Evolutionary conservation across 2,797 vertebrate species (phyloP), one percentile per base, ranked within the genome.

Genomic region (Pampus argenteus): DNA sequence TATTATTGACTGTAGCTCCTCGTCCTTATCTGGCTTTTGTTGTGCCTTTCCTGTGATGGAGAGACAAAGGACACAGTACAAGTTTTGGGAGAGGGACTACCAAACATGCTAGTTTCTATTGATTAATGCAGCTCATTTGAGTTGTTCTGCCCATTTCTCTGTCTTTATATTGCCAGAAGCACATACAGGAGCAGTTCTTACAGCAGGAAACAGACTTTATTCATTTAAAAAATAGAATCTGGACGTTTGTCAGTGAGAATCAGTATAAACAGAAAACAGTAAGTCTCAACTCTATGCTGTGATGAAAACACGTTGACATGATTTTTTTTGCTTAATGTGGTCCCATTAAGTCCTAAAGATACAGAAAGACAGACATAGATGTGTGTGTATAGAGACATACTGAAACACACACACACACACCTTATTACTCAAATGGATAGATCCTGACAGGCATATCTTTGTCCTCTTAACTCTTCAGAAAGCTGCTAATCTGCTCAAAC

Each of bases 371-470:
- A 54, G 23, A 54, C 13, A 60, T 1, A 61, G 2, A 63, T 40
- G 17, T 56, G 44, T 51, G 40, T 66, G 23, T n/a, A 52, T 31
- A 15, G 23, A 45, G 29, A 76, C 17, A 58, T 22, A 31, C n/a
- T 66, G 2, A 45, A 28, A 49, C 36, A 14, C 6, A 38, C 40
- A 22, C 49, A 54, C 36, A 58, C 22, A 56, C 45, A 81, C 76
- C 75, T 75, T 84, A 89, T 88, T 78, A 88, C 85, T 90, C 85
- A 88, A 85, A 78, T 52, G 71, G 83, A 92, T 89, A 50, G 83
- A 85, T 86, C 60, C 74, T 89, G 87, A 91, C 86, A 89, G 83
- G 67, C 83, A 80, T 84, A 78, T 90, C 81, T 90, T 82, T 80
- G 82, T 85, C 81, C 85, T 76, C 79, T 81, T 83, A 79, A 78